phyloP scores from a whole-genome alignment of 2,888 invertebrate genomes.

The Drosophila macrospina region DNA sequence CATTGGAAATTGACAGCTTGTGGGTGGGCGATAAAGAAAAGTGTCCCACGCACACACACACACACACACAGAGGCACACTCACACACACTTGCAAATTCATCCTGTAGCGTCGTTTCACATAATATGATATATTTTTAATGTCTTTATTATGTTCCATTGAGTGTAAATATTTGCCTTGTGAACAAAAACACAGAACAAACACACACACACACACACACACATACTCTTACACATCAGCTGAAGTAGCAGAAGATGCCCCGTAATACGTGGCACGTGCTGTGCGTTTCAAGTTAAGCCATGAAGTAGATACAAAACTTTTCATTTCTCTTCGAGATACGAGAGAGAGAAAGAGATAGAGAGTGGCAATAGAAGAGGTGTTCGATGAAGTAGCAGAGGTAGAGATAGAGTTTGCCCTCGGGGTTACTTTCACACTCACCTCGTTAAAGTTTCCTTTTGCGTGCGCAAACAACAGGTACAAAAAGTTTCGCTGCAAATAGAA shows the following conservation, averaged over 20 bases:
- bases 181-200: constrained; percentile 39
- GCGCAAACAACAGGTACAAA: constrained; percentile 75
- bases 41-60: constrained; percentile 38
- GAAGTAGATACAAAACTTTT: constrained; percentile 51
- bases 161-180: constrained; percentile 78
- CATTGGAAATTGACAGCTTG: constrained; percentile 69
- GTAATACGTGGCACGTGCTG: constrained; percentile 76
- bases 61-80: background rate
- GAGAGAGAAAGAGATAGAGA: background rate
- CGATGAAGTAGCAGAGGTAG: background rate
- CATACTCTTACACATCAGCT: constrained; percentile 12
- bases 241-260: constrained; percentile 41
- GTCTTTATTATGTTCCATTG: constrained; percentile 82
- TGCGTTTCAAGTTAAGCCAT: constrained; percentile 52
- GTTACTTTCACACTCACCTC: constrained; percentile 50
- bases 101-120: constrained; percentile 43
- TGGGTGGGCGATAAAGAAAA: constrained; percentile 56
- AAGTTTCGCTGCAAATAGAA: constrained; percentile 60
- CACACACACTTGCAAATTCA: constrained; percentile 11
- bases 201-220: constrained; percentile 7
- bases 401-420: background rate
- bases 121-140: constrained; percentile 76
- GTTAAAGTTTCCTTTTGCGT: constrained; percentile 59
- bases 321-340: constrained; percentile 21
- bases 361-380: background rate